Percentiles rank a stretch among this genome's conserved stretches.
Conservation (phyloP, 2,113 vertebrate species). For the Serranochromis macrocephalus region DNA sequence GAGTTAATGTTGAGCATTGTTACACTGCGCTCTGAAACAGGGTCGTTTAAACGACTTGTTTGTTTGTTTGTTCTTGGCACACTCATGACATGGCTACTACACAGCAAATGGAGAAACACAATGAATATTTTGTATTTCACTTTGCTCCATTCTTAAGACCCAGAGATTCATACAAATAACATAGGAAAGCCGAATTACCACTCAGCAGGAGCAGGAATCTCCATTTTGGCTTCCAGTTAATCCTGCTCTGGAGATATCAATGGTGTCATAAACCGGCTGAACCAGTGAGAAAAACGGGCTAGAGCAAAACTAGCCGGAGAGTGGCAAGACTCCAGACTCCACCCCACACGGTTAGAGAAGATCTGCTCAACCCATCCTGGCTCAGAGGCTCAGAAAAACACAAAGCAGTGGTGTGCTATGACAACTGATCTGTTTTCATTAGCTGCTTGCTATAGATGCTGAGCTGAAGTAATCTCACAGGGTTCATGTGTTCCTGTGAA, state of each 20-base stretch:
- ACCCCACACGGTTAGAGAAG: not conserved
- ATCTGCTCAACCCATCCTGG: not conserved
- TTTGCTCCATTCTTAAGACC: not conserved
- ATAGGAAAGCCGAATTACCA: rapidly evolving
- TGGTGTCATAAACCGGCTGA: not conserved
- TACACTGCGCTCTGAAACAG: not conserved
- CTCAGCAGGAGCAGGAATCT: not conserved
- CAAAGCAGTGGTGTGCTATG: not conserved
- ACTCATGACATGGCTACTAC: not conserved
- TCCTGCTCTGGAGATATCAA: too few species aligned
- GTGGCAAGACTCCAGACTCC: not conserved
- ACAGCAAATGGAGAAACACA: not conserved
- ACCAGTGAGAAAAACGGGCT: not conserved
- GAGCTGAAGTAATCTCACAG: not conserved
- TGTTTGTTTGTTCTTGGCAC: not conserved
- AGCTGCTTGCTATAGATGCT: not conserved
- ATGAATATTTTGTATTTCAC: not conserved
- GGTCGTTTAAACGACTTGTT: not conserved
- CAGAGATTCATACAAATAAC: not conserved
- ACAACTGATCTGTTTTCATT: not conserved
- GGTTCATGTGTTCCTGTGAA: not conserved
- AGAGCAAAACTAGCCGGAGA: not conserved
- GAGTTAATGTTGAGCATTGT: not conserved
- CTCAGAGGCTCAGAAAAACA: not conserved
- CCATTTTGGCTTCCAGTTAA: not conserved